These are phyloP conservation scores for Brachyptera putata DNA, from an alignment of 2,888 invertebrate genomes.

Conservation along the genomic window DNA sequence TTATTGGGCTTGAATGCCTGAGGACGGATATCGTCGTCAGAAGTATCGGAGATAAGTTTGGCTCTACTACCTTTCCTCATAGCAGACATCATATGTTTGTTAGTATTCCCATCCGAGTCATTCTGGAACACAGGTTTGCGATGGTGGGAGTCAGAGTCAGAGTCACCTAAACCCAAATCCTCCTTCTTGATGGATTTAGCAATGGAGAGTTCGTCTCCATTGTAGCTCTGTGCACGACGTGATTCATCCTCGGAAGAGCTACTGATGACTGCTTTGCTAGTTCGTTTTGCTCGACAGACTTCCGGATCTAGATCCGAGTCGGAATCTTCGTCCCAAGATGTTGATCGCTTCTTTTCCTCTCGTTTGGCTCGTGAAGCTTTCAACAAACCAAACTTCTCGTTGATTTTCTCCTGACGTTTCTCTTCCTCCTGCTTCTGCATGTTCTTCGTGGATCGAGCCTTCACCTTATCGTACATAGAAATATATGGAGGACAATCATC, in stretches of 20 bases:
- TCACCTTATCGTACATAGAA: conserved; percentile 97
- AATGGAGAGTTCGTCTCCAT: conserved; percentile 24
- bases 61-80: conserved; percentile 64
- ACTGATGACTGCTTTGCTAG: conserved; percentile 46
- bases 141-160: conserved; percentile 33
- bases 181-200: conserved; percentile 28
- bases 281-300: conserved; percentile 49
- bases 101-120: conserved; percentile 27
- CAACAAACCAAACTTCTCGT: conserved; percentile 83
- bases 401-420: conserved; percentile 77
- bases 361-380: conserved; percentile 84
- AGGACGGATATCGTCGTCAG: conserved; percentile 54
- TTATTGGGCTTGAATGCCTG: conserved; percentile 21
- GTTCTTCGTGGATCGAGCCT: conserved; percentile 88
- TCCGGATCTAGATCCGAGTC: conserved; percentile 52
- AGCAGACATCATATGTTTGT: background rate
- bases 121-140: background rate
- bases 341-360: conserved; percentile 84
- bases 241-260: conserved; percentile 56
- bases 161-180: conserved; percentile 28
- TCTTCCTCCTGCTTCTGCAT: conserved; percentile 90
- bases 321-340: conserved; percentile 84
- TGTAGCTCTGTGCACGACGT: conserved; percentile 37
- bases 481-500: conserved; percentile 87
- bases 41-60: conserved; percentile 73